Percentiles rank a stretch among this genome's conserved stretches.
These are phyloP conservation scores for Oreochromis grahami DNA, from an alignment of 2,797 vertebrate species.

Conservation along the genomic window DNA sequence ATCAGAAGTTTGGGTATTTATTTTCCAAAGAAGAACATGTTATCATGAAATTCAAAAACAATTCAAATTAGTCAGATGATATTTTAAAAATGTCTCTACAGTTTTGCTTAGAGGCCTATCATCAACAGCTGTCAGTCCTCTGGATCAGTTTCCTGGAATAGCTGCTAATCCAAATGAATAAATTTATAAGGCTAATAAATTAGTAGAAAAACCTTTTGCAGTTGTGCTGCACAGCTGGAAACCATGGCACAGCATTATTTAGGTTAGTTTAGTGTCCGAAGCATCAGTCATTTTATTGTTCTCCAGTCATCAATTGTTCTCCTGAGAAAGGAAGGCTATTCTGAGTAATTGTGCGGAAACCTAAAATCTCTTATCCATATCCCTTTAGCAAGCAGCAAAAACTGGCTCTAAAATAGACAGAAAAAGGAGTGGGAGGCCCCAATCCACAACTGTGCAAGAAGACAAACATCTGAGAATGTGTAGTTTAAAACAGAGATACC, in stretches of 20 bases:
- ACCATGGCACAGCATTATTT: neutral
- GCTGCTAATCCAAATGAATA: neutral
- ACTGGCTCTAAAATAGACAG: neutral
- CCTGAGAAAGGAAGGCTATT: neutral
- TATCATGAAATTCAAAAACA: neutral
- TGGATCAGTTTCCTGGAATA: neutral
- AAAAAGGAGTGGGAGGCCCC: neutral
- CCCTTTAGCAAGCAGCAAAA: neutral
- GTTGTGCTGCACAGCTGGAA: neutral
- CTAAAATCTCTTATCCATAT: neutral
- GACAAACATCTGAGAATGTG: neutral
- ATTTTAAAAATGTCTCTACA: neutral
- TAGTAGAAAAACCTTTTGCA: neutral
- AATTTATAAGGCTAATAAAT: neutral
- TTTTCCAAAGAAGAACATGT: neutral
- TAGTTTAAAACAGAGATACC: neutral
- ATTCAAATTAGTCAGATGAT: neutral
- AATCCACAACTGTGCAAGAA: neutral
- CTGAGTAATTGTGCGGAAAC: neutral
- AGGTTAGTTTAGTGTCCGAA: neutral
- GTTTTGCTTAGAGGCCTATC: neutral
- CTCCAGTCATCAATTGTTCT: neutral
- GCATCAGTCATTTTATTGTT: neutral
- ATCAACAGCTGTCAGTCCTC: neutral
- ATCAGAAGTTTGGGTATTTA: fast-evolving